Conservation (phyloP, 2,113 vertebrate species). For the Oncorhynchus gorbuscha region DNA sequence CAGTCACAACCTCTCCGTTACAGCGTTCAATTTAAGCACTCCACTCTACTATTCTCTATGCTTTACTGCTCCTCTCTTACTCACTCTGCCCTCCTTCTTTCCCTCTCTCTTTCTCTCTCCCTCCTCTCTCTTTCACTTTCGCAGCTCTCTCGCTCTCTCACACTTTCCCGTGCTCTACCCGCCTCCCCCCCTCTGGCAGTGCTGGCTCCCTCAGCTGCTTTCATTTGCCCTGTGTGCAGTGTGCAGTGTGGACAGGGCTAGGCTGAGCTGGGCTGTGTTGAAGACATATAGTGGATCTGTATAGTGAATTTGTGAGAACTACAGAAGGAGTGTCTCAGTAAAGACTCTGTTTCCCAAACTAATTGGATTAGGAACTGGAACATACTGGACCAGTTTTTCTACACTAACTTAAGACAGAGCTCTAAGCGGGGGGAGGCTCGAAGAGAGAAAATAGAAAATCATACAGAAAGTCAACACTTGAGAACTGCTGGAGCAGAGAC, state of each 20-base stretch:
- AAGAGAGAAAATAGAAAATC: background rate
- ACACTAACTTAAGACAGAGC: slow-evolving; percentile 35
- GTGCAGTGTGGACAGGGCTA: slow-evolving; percentile 61
- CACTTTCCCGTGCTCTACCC: slow-evolving; percentile 30
- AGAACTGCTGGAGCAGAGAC: slow-evolving; percentile 23
- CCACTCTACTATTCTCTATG: background rate
- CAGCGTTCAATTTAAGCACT: background rate
- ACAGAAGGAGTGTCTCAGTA: slow-evolving; percentile 9
- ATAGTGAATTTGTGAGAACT: slow-evolving; percentile 30
- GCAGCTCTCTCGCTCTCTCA: slow-evolving; percentile 22
- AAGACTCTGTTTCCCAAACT: too few species aligned
- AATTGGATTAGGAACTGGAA: slow-evolving; percentile 54
- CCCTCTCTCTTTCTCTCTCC: slow-evolving; percentile 61
- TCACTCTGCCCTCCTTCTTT: background rate
- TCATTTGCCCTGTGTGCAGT: slow-evolving; percentile 63
- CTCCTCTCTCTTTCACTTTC: slow-evolving; percentile 51
- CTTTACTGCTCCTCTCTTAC: background rate
- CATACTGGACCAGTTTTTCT: slow-evolving; percentile 60
- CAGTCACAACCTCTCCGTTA: background rate
- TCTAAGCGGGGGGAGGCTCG: slow-evolving; percentile 14
- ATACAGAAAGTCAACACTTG: background rate
- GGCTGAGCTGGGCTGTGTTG: slow-evolving; percentile 36
- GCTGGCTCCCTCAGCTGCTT: slow-evolving; percentile 69
- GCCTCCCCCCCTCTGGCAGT: slow-evolving; percentile 45
- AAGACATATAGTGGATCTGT: slow-evolving; percentile 31